Conservation (phyloP, 2,888 invertebrate genomes). For the Caenorhabditis sp. region DNA sequence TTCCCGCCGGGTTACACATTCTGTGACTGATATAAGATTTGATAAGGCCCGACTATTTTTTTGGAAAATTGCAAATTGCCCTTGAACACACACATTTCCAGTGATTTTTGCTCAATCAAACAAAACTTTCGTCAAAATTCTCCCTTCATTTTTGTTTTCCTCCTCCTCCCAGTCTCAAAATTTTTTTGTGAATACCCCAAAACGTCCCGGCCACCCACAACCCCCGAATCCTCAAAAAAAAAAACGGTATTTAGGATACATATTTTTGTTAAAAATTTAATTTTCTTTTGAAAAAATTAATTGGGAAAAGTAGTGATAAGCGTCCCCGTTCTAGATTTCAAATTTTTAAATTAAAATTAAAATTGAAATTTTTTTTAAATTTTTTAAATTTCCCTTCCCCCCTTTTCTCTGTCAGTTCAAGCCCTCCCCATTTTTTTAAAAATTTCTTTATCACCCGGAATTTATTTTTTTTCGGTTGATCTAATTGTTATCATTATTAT, state of each 20-base stretch:
- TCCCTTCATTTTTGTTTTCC: background rate
- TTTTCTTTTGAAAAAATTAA: too few relatives aligned
- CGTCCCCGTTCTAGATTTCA: too few relatives aligned
- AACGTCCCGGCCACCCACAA: background rate
- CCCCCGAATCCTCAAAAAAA: background rate
- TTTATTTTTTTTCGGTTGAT: too few relatives aligned
- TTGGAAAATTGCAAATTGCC: background rate
- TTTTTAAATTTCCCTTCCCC: background rate
- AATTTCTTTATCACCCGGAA: too few relatives aligned
- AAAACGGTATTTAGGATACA: constrained; percentile 16
- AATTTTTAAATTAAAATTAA: too few relatives aligned
- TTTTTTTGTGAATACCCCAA: constrained; percentile 8
- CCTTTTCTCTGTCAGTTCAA: too few relatives aligned
- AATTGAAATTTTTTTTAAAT: background rate
- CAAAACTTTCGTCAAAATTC: constrained; percentile 35
- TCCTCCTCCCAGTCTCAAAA: background rate
- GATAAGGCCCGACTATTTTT: background rate
- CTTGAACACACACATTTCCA: constrained; percentile 28
- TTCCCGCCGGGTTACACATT: background rate
- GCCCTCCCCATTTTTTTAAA: too few relatives aligned
- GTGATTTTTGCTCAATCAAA: constrained; percentile 48
- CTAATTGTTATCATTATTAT: too few relatives aligned
- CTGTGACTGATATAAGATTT: too few relatives aligned
- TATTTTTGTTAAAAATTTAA: background rate
- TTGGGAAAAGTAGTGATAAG: too few relatives aligned